Evolutionary conservation across 2,797 vertebrate genomes (phyloP).

Genomic region (Balearica regulorum): DNA sequence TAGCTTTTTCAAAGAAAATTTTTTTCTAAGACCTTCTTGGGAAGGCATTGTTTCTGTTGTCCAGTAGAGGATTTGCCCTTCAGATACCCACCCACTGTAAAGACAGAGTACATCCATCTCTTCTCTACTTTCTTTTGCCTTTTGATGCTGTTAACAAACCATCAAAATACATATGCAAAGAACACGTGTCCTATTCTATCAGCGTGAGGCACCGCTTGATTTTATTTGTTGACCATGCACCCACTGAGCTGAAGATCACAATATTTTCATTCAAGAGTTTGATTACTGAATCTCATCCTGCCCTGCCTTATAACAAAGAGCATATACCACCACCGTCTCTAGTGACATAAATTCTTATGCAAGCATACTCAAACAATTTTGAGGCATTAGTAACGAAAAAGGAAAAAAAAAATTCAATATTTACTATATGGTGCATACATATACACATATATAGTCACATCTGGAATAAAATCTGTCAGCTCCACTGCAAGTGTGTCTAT

Average conservation of each 20-base stretch:
- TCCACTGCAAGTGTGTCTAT: neutral
- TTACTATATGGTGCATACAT: neutral
- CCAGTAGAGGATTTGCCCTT: neutral
- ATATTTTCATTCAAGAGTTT: neutral
- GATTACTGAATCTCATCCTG: neutral
- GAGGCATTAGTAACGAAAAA: neutral
- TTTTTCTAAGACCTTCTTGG: neutral
- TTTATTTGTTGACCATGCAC: neutral
- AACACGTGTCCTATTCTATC: neutral
- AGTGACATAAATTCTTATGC: neutral
- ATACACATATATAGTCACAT: neutral
- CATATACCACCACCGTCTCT: accelerated
- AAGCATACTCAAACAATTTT: neutral
- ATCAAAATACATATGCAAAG: neutral
- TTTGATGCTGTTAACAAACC: neutral
- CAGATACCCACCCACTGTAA: neutral
- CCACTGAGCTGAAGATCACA: neutral
- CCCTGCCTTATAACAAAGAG: neutral
- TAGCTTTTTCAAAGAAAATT: neutral
- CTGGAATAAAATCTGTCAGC: neutral
- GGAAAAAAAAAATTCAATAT: neutral
- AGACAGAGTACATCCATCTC: neutral
- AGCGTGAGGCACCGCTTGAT: neutral
- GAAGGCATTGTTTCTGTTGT: neutral
- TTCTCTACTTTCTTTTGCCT: neutral